Conservation (phyloP, 2,797 vertebrate species). For the Mus caroli region DNA sequence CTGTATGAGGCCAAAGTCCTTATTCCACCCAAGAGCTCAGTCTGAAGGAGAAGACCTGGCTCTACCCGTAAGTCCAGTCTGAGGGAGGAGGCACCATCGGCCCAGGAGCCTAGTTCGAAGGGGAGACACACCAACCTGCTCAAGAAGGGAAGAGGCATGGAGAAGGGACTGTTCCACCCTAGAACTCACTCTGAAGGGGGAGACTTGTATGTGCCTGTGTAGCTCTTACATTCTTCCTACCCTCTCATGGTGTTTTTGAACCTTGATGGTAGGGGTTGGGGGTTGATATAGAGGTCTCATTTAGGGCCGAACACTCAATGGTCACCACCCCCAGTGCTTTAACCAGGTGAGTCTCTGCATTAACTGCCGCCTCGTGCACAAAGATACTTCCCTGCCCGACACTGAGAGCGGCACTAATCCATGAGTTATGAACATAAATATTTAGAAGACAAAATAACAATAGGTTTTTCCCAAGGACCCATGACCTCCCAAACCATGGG, state of each 20-base stretch:
- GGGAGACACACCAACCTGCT: not conserved
- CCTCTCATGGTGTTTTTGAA: not conserved
- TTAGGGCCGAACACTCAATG: not conserved
- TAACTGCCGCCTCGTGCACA: not conserved
- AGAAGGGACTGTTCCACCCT: not conserved
- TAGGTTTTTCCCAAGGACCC: not conserved
- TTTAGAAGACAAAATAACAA: not conserved
- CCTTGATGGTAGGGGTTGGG: not conserved
- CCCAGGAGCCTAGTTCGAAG: not conserved
- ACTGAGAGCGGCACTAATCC: not conserved
- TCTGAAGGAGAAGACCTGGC: not conserved
- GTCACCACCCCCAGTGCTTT: not conserved
- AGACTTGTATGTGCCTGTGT: not conserved
- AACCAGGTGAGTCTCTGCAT: not conserved
- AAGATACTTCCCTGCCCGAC: not conserved
- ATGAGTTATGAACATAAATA: not conserved
- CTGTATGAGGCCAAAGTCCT: not conserved
- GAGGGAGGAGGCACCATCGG: not conserved
- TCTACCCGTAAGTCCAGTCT: not conserved
- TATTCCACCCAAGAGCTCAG: not conserved
- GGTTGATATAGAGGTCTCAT: not conserved
- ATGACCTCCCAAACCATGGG: not conserved
- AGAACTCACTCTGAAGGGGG: not conserved
- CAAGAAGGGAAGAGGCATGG: not conserved
- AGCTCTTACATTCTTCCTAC: not conserved